These are phyloP conservation scores for Fragum whitleyi DNA, from an alignment of 2,888 invertebrate species.

Conservation along the genomic window DNA sequence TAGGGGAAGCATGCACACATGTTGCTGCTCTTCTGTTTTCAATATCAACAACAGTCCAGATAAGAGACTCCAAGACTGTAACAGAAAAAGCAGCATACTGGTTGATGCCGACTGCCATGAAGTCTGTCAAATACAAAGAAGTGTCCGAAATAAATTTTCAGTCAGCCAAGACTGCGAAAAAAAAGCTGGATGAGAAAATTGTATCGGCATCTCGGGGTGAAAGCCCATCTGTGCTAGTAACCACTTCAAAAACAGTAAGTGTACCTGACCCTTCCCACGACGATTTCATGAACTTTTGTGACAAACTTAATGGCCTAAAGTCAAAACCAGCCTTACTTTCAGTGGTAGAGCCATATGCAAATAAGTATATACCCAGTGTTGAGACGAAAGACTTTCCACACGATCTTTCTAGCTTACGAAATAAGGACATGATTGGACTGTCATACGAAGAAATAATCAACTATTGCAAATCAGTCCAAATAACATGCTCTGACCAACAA, in stretches of 20 bases:
- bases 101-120: constrained; percentile 40
- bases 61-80: constrained; percentile 55
- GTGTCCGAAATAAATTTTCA: constrained; percentile 41
- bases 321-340: constrained; percentile 36
- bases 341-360: constrained; percentile 16
- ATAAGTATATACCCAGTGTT: constrained; percentile 29
- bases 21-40: constrained; percentile 62
- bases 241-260: background rate
- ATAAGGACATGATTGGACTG: background rate
- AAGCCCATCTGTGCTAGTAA: background rate
- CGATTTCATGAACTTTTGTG: constrained; percentile 23
- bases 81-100: constrained; percentile 61
- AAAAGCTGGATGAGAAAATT: constrained; percentile 91
- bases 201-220: background rate
- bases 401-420: constrained; percentile 11
- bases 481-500: constrained; percentile 26
- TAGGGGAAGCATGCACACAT: constrained; percentile 68
- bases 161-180: constrained; percentile 79
- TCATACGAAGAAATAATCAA: constrained; percentile 17
- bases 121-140: constrained; percentile 28
- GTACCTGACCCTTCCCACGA: constrained; percentile 19
- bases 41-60: constrained; percentile 52
- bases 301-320: constrained; percentile 6
- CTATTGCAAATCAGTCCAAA: constrained; percentile 11
- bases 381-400: constrained; percentile 22